Evolutionary conservation across 2,113 vertebrate genomes (phyloP).

Genomic region (Hippocampus mohnikei): DNA sequence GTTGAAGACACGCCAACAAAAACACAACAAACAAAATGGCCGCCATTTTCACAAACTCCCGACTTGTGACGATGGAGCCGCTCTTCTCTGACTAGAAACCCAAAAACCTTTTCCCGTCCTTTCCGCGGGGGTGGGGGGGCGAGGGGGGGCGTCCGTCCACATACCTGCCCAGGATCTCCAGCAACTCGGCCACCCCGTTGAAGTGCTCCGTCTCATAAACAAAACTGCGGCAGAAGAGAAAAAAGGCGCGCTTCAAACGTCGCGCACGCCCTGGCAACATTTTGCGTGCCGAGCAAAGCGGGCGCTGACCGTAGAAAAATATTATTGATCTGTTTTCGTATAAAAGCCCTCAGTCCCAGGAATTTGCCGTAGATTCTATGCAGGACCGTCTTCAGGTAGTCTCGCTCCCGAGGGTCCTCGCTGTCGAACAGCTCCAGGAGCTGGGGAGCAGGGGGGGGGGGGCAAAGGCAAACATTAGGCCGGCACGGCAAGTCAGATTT

Average conservation of each 20-base stretch:
- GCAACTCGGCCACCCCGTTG: constrained; percentile 97
- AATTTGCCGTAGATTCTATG: constrained; percentile 99
- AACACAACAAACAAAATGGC: too few relatives aligned
- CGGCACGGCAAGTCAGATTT: background rate
- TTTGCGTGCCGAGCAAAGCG: too few relatives aligned
- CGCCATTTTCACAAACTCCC: too few relatives aligned
- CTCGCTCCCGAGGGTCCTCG: constrained; percentile 96
- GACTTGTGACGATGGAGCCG: too few relatives aligned
- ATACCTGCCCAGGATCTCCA: constrained; percentile 99
- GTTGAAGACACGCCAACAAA: too few relatives aligned
- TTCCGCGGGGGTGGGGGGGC: too few relatives aligned
- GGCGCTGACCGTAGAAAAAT: constrained; percentile 99
- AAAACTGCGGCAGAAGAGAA: constrained; percentile 78
- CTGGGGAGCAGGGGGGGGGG: constrained; percentile 70
- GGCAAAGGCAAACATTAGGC: too few relatives aligned
- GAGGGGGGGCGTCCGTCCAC: too few relatives aligned
- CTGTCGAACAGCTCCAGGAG: constrained; percentile 98
- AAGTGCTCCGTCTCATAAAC: constrained; percentile 99
- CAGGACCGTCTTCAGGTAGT: constrained; percentile 99
- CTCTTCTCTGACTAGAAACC: too few relatives aligned
- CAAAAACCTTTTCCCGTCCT: background rate
- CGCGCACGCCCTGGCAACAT: too few relatives aligned
- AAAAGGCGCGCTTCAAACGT: background rate
- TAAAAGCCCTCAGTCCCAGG: constrained; percentile 99
- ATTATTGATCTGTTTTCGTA: constrained; percentile 99